Conservation (phyloP, 2,113 vertebrate genomes). For the Rhinopomastus cyanomelas region DNA sequence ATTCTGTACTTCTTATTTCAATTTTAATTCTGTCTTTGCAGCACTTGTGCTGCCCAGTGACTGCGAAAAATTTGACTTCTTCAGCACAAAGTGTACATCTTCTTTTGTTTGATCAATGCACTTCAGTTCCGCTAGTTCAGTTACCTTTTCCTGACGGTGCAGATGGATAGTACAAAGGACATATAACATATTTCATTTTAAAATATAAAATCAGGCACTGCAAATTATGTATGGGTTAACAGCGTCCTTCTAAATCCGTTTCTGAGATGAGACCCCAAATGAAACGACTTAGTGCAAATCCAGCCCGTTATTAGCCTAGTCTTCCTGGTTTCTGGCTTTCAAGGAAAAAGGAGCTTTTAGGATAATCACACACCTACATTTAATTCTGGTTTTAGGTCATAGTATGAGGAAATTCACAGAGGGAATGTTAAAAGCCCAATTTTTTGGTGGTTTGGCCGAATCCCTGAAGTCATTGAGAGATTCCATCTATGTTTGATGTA, state of each 20-base stretch:
- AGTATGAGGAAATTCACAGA: neutral
- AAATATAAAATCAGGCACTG: neutral
- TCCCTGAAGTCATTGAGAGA: neutral
- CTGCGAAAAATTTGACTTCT: neutral
- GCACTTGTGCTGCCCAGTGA: neutral
- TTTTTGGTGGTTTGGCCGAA: neutral
- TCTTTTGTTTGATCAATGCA: neutral
- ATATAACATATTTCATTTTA: neutral
- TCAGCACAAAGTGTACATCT: rapidly evolving
- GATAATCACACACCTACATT: neutral
- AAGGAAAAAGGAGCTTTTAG: neutral
- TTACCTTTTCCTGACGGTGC: neutral
- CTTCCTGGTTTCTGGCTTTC: neutral
- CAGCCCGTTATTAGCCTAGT: neutral
- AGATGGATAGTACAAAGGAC: neutral
- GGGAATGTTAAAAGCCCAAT: neutral
- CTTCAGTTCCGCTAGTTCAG: neutral
- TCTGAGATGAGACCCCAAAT: neutral
- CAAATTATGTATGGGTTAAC: neutral
- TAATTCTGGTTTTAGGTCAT: neutral
- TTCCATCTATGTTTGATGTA: constrained; percentile 10
- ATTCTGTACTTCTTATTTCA: neutral
- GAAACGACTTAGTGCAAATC: neutral
- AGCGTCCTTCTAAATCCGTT: neutral
- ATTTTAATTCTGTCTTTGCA: neutral